Conservation (phyloP, 2,888 invertebrate species). For the Busseola fusca region DNA sequence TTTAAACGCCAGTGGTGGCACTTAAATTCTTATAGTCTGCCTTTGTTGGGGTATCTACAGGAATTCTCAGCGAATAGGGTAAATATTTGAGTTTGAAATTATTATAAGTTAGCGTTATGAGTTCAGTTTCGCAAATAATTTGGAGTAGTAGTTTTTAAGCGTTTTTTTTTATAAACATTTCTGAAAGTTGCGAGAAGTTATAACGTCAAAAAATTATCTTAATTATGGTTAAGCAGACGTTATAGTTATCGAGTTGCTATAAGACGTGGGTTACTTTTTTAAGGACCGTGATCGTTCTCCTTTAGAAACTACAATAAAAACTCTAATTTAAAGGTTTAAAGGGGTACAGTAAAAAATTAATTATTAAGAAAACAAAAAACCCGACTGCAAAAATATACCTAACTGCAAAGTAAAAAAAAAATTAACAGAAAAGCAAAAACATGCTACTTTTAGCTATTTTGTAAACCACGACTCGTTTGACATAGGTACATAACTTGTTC, state of each 20-base stretch:
- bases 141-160: neutral
- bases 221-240: neutral
- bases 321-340: neutral
- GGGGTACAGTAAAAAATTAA: no score
- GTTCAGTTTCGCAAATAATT: neutral
- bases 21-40: constrained; percentile 54
- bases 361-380: no score
- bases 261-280: no score
- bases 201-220: neutral
- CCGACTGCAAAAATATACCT: no score
- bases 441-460: no score
- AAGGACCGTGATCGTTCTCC: no score
- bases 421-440: no score
- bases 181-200: neutral
- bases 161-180: neutral
- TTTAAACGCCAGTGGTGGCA: constrained; percentile 55
- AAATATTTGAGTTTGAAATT: constrained; percentile 47
- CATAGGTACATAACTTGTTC: no score
- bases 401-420: no score
- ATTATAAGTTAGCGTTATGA: constrained; percentile 22
- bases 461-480: no score
- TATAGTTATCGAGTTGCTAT: no score
- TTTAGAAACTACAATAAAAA: neutral
- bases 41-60: constrained; percentile 46
- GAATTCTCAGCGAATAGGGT: constrained; percentile 31